Base-by-base conservation (phyloP, 1,140 invertebrate species). In the Catajapyx aquilonaris region DNA sequence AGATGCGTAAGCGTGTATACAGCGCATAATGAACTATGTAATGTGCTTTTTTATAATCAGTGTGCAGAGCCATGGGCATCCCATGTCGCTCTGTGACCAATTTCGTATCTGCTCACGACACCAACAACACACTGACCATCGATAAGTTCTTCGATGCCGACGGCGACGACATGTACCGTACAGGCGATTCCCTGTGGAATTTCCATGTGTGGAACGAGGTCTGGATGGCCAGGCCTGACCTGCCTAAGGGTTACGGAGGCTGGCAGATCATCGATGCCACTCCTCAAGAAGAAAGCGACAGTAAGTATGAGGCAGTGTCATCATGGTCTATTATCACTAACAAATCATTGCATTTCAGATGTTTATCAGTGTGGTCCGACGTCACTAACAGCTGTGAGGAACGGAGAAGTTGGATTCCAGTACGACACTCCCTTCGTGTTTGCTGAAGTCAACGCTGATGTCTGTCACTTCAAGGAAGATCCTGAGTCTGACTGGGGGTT, bases 201-300 rank as follows among this genome's bases (percentile, higher is more conserved):
- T 85, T 80, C 61, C 80, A 84, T 51, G 74, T 77, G 0, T 84
- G 80, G 80, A 81, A 79, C 48, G 80, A 84, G 41, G 74, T 76
- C 34, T 83, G 78, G 79, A 78, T 81, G 69, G 60, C 65, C 20
- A 52, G 80, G 37, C 71, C 73, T 5, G 79, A 83, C 53, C 56
- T 83, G 18, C 74, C 76, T 10, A 31, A 45, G 48, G 74, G 73
- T 16, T 76, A 76, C 49, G 74, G 73, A 22, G 79, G 79, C 4
- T 81, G 77, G 78, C 78, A 81, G 52, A 71, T 71, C 5, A 71
- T 79, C 44, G 79, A 83, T 50, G 60, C 75, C 2, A 81, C 77
- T 7, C 78, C 77, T 2, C 79, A 81, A 51, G 77, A 81, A 55
- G 55, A 64, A 39, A 76, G 75, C 37, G 68, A 68, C 31, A 57